These are phyloP conservation scores for Chironomus tentans DNA, from an alignment of 2,888 invertebrate species.

Conservation along the genomic window DNA sequence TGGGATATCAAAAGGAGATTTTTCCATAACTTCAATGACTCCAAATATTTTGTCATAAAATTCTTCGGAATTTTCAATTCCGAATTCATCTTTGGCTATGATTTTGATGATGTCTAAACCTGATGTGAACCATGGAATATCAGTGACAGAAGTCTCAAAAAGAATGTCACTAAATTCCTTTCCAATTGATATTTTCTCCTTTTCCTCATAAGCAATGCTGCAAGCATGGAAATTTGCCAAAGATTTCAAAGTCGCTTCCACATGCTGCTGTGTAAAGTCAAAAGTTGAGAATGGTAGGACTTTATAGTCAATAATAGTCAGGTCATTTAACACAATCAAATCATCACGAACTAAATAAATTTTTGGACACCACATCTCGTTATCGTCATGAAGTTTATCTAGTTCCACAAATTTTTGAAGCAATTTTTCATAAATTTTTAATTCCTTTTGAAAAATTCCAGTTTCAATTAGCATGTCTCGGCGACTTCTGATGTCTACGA, in stretches of 20 bases:
- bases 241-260: not conserved
- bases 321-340: conserved; percentile 2
- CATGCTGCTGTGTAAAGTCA: not conserved
- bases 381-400: no score
- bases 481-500: not conserved
- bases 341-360: conserved; percentile 10
- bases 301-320: not conserved
- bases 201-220: conserved; percentile 8
- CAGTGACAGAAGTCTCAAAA: conserved; percentile 18
- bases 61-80: not conserved
- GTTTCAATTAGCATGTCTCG: conserved; percentile 4
- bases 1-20: not conserved
- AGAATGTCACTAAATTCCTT: conserved; percentile 1
- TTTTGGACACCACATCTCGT: conserved; percentile 7
- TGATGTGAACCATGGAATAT: conserved; percentile 5
- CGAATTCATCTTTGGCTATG: not conserved
- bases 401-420: not conserved
- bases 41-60: conserved; percentile 6
- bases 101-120: conserved; percentile 5
- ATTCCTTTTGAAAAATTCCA: conserved; percentile 20
- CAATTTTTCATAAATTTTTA: not conserved
- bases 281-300: not conserved
- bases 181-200: not conserved
- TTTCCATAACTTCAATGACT: conserved; percentile 7
- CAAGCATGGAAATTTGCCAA: conserved; percentile 9